These are phyloP conservation scores for Falco berigora DNA, from an alignment of 2,797 vertebrate genomes.

Conservation along the genomic window DNA sequence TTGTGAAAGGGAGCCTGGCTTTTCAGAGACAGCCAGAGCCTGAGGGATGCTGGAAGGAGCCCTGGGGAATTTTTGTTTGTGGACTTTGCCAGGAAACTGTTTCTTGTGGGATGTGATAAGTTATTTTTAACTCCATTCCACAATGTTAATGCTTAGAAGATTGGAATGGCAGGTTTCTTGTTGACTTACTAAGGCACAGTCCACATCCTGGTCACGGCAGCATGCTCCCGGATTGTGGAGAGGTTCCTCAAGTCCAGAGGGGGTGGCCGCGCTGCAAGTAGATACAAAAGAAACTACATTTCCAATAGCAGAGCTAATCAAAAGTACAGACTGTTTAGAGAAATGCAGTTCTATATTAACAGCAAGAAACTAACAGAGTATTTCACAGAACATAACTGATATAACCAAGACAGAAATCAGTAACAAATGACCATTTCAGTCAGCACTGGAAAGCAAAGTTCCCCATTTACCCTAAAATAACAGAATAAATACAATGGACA, in stretches of 20 bases:
- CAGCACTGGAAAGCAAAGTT: not conserved
- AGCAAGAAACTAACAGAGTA: not conserved
- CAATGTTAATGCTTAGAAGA: not conserved
- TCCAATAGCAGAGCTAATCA: not conserved
- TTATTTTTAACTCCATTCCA: conserved; percentile 8
- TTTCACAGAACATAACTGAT: not conserved
- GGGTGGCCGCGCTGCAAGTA: conserved; percentile 84
- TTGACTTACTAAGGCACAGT: conserved; percentile 86
- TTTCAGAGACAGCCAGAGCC: not conserved
- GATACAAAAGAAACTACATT: not conserved
- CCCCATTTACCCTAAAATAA: not conserved
- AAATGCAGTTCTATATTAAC: not conserved
- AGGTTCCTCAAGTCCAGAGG: conserved; percentile 89
- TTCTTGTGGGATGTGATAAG: not conserved
- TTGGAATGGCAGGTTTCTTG: not conserved
- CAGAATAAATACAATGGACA: not conserved
- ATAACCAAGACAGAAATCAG: not conserved
- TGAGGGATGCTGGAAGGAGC: not conserved
- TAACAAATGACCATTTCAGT: not conserved
- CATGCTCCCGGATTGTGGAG: conserved; percentile 89
- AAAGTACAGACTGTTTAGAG: not conserved
- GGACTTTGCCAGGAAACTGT: not conserved
- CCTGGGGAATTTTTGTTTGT: not conserved
- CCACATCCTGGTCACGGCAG: conserved; percentile 79
- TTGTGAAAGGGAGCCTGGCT: not conserved